These are phyloP conservation scores for Lithophane socia DNA, from an alignment of 2,888 invertebrate genomes.

Conservation along the genomic window DNA sequence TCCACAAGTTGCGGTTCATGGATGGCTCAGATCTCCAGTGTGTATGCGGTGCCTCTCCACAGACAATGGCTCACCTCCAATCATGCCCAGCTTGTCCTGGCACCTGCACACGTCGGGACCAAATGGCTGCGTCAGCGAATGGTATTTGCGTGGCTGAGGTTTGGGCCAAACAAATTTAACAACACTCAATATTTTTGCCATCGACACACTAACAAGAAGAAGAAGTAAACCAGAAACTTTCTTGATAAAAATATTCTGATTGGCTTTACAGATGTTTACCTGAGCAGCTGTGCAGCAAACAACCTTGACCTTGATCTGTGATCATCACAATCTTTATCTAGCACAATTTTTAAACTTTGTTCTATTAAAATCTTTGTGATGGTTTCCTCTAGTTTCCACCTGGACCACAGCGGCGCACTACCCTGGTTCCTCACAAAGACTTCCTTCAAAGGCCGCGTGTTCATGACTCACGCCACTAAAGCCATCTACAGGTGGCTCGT, in stretches of 20 bases:
- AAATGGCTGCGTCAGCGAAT: too few relatives aligned
- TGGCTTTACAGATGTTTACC: neutral
- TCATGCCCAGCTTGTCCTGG: too few relatives aligned
- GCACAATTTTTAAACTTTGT: neutral
- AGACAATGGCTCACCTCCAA: too few relatives aligned
- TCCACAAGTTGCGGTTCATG: too few relatives aligned
- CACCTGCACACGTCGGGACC: too few relatives aligned
- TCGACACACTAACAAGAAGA: too few relatives aligned
- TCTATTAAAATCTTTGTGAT: neutral
- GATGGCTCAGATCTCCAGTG: too few relatives aligned
- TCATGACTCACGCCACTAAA: constrained; percentile 99
- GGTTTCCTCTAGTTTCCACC: constrained; percentile 94
- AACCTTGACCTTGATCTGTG: neutral
- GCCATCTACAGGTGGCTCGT: constrained; percentile 99
- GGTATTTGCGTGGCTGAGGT: too few relatives aligned
- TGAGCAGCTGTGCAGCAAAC: neutral
- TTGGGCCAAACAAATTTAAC: too few relatives aligned
- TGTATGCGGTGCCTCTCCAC: too few relatives aligned
- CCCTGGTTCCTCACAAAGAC: constrained; percentile 99
- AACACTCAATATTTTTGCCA: too few relatives aligned
- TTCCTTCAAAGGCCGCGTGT: constrained; percentile 98
- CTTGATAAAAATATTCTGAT: neutral
- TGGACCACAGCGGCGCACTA: constrained; percentile 99
- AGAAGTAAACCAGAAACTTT: constrained; percentile 75
- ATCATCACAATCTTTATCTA: neutral